Evolutionary conservation across 2,888 invertebrate genomes (phyloP).

Genomic region (Mythimna albipuncta): DNA sequence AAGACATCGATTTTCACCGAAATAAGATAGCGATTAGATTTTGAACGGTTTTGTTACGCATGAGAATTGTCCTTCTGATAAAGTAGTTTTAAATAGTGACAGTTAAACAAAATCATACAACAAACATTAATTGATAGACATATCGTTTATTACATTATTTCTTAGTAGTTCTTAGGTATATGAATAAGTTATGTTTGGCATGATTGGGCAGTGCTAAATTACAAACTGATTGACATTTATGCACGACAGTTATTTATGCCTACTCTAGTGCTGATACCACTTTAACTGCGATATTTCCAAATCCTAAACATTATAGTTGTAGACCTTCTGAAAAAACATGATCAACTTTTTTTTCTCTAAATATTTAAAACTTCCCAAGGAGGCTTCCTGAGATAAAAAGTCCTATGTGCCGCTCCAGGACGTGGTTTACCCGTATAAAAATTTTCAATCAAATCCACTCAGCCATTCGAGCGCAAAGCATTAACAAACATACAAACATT

Average conservation of each 20-base stretch:
- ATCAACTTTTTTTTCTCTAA: neutral
- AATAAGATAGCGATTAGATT: too few relatives aligned
- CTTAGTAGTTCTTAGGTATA: conserved; percentile 54
- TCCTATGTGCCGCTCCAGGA: too few relatives aligned
- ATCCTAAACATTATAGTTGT: neutral
- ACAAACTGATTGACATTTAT: conserved; percentile 20
- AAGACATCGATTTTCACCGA: too few relatives aligned
- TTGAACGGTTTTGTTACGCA: too few relatives aligned
- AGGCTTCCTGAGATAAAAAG: too few relatives aligned
- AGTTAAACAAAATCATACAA: conserved; percentile 56
- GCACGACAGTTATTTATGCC: too few relatives aligned
- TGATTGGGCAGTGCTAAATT: conserved; percentile 62
- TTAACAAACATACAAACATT: too few relatives aligned
- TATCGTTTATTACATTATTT: conserved; percentile 72
- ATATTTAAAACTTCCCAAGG: too few relatives aligned
- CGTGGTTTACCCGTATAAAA: too few relatives aligned
- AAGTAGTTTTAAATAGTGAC: conserved; percentile 16
- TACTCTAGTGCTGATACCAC: conserved; percentile 24
- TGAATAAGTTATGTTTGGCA: conserved; percentile 63
- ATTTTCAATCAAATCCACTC: too few relatives aligned
- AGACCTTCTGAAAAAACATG: neutral
- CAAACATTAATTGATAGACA: conserved; percentile 67
- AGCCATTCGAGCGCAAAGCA: too few relatives aligned
- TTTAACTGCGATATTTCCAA: neutral
- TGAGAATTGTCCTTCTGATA: neutral